Conservation (phyloP, 2,797 vertebrate genomes). For the Epinephelus malabaricus region DNA sequence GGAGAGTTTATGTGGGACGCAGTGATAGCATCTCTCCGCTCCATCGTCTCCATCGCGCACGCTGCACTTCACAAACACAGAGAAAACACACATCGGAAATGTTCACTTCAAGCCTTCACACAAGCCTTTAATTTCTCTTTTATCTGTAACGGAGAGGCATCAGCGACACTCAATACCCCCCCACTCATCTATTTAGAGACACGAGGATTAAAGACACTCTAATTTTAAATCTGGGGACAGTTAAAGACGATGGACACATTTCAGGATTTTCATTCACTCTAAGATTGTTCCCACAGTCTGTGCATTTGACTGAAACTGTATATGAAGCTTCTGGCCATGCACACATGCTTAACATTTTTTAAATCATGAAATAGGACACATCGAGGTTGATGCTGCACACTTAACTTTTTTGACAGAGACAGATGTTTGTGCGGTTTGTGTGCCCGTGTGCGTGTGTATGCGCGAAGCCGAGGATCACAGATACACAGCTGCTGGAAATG, state of each 20-base stretch:
- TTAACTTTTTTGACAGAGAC: constrained; percentile 47
- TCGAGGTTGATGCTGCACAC: constrained; percentile 33
- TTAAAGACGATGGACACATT: constrained; percentile 3
- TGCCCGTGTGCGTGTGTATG: constrained; percentile 25
- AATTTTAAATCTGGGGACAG: constrained; percentile 7
- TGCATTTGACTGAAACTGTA: constrained; percentile 22
- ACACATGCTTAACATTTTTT: constrained; percentile 38
- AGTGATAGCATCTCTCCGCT: constrained; percentile 80
- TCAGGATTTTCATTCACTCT: background rate
- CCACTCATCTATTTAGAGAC: constrained; percentile 17
- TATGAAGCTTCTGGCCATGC: constrained; percentile 14
- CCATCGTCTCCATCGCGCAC: constrained; percentile 78
- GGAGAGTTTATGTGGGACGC: constrained; percentile 81
- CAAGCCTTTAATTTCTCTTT: constrained; percentile 58
- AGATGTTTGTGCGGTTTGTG: constrained; percentile 51
- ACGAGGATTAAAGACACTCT: constrained; percentile 11
- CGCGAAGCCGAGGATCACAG: constrained; percentile 48
- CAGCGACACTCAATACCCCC: constrained; percentile 6
- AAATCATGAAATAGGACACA: constrained; percentile 40
- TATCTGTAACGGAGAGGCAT: constrained; percentile 49
- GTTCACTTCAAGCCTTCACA: constrained; percentile 71
- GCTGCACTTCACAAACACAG: constrained; percentile 80
- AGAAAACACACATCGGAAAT: constrained; percentile 79
- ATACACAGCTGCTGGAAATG: constrained; percentile 70
- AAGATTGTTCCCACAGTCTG: constrained; percentile 11